Evolutionary conservation across 23 tunicate genomes (phyloP), one percentile per base, ranked within the genome.

Genomic region (Styela plicata): DNA sequence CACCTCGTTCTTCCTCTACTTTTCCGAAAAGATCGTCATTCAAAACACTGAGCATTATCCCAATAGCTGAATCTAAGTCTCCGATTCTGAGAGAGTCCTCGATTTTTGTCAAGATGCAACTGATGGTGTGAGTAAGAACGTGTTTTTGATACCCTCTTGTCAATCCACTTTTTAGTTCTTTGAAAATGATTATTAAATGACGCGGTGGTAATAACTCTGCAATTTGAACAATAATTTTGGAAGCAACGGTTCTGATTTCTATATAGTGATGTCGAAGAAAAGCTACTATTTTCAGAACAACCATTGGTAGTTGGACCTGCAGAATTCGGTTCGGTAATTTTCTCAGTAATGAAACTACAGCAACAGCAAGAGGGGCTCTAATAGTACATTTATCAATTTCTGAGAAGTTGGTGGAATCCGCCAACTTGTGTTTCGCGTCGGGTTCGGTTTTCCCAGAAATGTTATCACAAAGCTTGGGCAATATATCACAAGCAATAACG

Each of bases 71-170:
- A 34, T 90, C 99, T 29, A 95, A 52, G 23, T 65, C 79, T 2
- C 99, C 99, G 16, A 85, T 74, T 21, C 84, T 64, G 7, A 79
- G 67, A 2, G 27, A 63, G 28, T 86, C 17, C 2, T 26, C 68
- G 19, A 86, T 25, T 19, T 74, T 64, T 17, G 52, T 66, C n/a
- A 87, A 27, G 21, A 93, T 32, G 31, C 80, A 26, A 57, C 80
- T 30, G 16, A 95, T 61, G 23, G 77, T 74, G 71, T 87, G 67
- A 17, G 80, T 33, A 0, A 90, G 66, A 28, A 95, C 96, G 52
- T 95, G 99, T 26, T 79, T 84, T 63, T 95, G 99, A 36, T 86
- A 90, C 18, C 99, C 99, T 35, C 87, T 65, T 18, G 69, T 25
- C 74, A 95, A 36, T 21, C 87, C 96, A 26, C 83, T 52, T 44